These are phyloP conservation scores for Poeciliopsis gracilis DNA, from an alignment of 2,797 vertebrate genomes.

Conservation along the genomic window DNA sequence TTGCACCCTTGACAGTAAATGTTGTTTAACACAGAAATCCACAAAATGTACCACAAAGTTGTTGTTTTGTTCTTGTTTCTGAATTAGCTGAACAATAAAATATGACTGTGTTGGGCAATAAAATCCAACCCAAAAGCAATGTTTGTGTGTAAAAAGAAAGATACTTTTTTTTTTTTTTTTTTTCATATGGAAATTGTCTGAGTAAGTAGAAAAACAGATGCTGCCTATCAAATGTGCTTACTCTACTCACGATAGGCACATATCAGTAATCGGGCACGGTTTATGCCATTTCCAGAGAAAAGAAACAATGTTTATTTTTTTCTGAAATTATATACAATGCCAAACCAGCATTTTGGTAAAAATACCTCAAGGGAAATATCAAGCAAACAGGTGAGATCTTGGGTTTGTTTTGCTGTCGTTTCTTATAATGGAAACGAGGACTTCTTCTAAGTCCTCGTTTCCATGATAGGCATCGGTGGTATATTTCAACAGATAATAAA, in stretches of 20 bases:
- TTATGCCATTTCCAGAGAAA: not conserved
- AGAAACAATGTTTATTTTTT: not conserved
- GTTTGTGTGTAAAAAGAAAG: not conserved
- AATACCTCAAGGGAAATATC: not conserved
- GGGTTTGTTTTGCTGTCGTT: not conserved
- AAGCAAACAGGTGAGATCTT: not conserved
- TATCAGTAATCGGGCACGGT: not conserved
- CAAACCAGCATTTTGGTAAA: not conserved
- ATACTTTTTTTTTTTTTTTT: not conserved
- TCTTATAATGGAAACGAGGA: too few relatives aligned
- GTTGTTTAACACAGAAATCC: conserved; percentile 26
- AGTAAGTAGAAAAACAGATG: not conserved
- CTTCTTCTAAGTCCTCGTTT: not conserved
- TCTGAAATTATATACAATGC: not conserved
- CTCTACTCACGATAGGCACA: not conserved
- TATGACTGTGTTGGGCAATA: not conserved
- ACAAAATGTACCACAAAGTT: conserved; percentile 10
- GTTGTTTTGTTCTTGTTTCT: conserved; percentile 9
- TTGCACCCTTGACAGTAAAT: conserved; percentile 44
- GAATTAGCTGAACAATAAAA: conserved; percentile 23
- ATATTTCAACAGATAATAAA: not conserved
- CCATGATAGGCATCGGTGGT: not conserved
- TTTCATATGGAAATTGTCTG: not conserved
- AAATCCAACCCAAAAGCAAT: not conserved
- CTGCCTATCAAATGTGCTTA: not conserved